Evolutionary conservation across 2,888 invertebrate species (phyloP).

Genomic region (Erebia ligea): DNA sequence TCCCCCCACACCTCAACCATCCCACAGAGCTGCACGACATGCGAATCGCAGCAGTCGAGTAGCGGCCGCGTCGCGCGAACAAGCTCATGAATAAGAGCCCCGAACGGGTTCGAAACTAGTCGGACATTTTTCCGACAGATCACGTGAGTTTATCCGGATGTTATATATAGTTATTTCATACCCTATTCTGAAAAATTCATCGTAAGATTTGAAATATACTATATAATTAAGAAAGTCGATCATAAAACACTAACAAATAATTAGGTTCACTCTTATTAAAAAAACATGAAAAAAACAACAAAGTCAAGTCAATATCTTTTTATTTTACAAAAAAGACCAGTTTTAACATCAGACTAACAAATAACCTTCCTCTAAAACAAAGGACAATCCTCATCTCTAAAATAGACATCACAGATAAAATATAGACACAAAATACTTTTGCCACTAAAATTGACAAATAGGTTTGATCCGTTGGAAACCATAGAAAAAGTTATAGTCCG

Average conservation of each 20-base stretch:
- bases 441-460: slow-evolving; percentile 51
- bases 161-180: too few relatives aligned
- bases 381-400: slow-evolving; percentile 64
- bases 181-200: too few relatives aligned
- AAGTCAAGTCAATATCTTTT: slow-evolving; percentile 57
- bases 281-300: slow-evolving; percentile 47
- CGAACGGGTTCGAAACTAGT: too few relatives aligned
- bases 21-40: too few relatives aligned
- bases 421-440: slow-evolving; percentile 72
- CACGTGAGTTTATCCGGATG: too few relatives aligned
- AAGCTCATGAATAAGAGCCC: too few relatives aligned
- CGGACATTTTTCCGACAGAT: too few relatives aligned
- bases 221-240: background rate
- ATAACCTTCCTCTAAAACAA: slow-evolving; percentile 53
- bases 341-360: slow-evolving; percentile 67
- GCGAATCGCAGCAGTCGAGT: too few relatives aligned
- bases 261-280: background rate
- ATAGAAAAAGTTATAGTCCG: background rate
- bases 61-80: too few relatives aligned
- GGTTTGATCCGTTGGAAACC: slow-evolving; percentile 35
- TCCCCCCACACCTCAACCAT: too few relatives aligned
- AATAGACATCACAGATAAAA: slow-evolving; percentile 82
- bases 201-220: background rate
- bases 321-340: slow-evolving; percentile 68
- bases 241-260: background rate